Percentiles rank a stretch among this genome's conserved stretches.
These are phyloP conservation scores for Pipistrellus kuhlii DNA, from an alignment of 2,797 vertebrate genomes.

Conservation along the genomic window DNA sequence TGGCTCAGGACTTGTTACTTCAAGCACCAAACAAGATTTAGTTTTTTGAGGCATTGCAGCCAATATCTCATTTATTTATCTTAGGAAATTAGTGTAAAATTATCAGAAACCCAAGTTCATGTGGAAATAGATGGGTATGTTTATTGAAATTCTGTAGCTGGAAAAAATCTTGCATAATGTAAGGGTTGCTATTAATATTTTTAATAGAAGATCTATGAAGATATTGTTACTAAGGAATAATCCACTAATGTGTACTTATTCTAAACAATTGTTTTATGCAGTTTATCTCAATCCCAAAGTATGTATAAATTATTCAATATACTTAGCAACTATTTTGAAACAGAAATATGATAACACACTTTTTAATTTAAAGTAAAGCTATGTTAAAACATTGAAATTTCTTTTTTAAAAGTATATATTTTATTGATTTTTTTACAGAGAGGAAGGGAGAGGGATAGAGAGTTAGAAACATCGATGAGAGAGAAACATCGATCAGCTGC, in stretches of 20 bases:
- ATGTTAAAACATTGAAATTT: constrained; percentile 27
- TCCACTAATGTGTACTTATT: constrained; percentile 69
- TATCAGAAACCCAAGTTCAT: constrained; percentile 84
- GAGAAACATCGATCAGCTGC: no score
- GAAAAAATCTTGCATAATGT: constrained; percentile 83
- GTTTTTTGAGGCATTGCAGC: constrained; percentile 83
- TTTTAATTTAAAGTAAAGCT: constrained; percentile 61
- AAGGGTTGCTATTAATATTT: constrained; percentile 80
- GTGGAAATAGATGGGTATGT: constrained; percentile 84
- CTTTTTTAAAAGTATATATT: neutral
- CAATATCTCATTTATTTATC: constrained; percentile 87
- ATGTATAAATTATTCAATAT: constrained; percentile 64
- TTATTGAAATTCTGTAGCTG: constrained; percentile 81
- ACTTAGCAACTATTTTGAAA: constrained; percentile 64
- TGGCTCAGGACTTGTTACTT: constrained; percentile 84
- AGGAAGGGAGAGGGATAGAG: no score
- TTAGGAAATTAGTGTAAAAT: constrained; percentile 87
- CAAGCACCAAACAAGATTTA: constrained; percentile 84
- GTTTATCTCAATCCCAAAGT: constrained; percentile 66
- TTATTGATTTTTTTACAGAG: no score
- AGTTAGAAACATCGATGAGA: no score
- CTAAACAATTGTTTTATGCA: constrained; percentile 76
- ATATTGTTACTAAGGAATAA: constrained; percentile 68
- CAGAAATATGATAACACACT: constrained; percentile 44
- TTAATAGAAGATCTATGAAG: constrained; percentile 78